Evolutionary conservation across 2,888 invertebrate genomes (phyloP), one percentile per base, ranked within the genome.

Genomic region (Agapetus fuscipes): DNA sequence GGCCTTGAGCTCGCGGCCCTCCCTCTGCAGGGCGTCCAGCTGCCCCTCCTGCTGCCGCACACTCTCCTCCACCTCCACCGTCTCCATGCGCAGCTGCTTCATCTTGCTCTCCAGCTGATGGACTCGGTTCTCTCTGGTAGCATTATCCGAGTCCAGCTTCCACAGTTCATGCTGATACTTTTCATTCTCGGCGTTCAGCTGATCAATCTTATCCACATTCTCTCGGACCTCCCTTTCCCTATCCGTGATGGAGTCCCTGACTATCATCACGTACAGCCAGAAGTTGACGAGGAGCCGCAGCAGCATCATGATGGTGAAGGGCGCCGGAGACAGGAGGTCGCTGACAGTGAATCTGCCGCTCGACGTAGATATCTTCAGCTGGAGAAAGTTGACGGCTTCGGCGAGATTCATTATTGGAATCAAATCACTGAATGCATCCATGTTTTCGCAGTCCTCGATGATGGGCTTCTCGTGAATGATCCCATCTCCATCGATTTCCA

Each of bases 391-490:
- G 4, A 28, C 13, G 13, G 28, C 28, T 5, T 13, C 6, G n/a
- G 11, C n/a, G 6, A 28, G 13, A n/a, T 28, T 28, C 11, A 28
- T 28, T 5, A 28, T n/a, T 4, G 28, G 28, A 13, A 28, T 28
- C 13, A 28, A 13, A 6, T n/a, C 28, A n/a, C 6, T 6, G n/a
- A 28, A 28, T 5, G 28, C 11, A 7, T 28, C 28, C 4, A 28
- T 4, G 13, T 28, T 28, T 28, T 28, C 28, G n/a, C n/a, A n/a
- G n/a, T n/a, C n/a, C n/a, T n/a, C n/a, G n/a, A n/a, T n/a, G n/a
- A n/a, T n/a, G n/a, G n/a, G n/a, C 5, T 29, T 36, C 17, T 41
- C 44, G 20, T 35, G 34, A 9, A 41, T 40, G n/a, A 44, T 37
- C 3, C 30, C 34, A 24, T 44, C 44, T 3, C 15, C 30, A 16